Evolutionary conservation across 2,113 vertebrate species (phyloP).

Genomic region (Phrynosoma blainvillii): DNA sequence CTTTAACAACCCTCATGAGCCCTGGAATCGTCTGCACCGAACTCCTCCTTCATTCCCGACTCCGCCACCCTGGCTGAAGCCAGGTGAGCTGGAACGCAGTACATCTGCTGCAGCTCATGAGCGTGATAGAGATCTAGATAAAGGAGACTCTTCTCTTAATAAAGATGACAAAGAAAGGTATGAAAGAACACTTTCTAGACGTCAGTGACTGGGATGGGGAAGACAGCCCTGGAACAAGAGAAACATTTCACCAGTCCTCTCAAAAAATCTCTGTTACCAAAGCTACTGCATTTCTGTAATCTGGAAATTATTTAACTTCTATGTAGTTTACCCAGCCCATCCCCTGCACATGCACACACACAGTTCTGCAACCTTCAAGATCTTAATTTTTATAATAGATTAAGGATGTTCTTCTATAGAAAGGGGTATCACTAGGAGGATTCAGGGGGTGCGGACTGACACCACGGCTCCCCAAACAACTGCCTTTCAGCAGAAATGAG

Average conservation of each 20-base stretch:
- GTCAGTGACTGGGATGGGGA: conserved; percentile 65
- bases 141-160: conserved; percentile 88
- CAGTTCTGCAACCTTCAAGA: background rate
- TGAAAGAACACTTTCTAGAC: conserved; percentile 76
- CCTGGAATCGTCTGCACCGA: conserved; percentile 98
- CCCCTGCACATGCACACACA: too few relatives aligned
- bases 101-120: conserved; percentile 92
- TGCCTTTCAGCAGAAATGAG: too few relatives aligned
- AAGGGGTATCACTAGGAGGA: too few relatives aligned
- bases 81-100: conserved; percentile 93
- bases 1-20: conserved; percentile 92
- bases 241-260: background rate
- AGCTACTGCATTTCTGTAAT: background rate
- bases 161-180: conserved; percentile 99
- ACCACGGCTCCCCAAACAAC: too few relatives aligned
- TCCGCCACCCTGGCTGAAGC: conserved; percentile 97
- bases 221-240: background rate
- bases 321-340: too few relatives aligned
- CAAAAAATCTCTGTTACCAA: background rate
- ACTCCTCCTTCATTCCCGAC: conserved; percentile 98
- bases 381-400: background rate
- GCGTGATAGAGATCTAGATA: conserved; percentile 93
- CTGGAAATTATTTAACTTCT: background rate
- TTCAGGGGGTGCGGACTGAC: too few relatives aligned
- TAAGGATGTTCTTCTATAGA: background rate